These are phyloP conservation scores for Anguilla anguilla DNA, from an alignment of 2,797 vertebrate genomes.

Conservation along the genomic window DNA sequence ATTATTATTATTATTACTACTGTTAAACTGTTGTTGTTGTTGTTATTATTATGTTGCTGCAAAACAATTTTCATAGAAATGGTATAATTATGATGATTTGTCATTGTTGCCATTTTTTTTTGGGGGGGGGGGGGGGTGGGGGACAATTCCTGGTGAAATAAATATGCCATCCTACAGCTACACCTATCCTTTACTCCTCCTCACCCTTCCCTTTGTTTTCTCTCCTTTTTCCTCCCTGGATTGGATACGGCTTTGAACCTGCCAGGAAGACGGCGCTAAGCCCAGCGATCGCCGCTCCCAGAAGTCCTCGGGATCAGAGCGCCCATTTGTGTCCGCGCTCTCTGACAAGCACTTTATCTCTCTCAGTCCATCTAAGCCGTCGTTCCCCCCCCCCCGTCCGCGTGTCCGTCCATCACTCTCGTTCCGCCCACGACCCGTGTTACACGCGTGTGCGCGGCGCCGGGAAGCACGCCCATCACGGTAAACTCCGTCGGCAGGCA, in stretches of 20 bases:
- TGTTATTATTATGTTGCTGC: not conserved
- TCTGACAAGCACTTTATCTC: conserved; percentile 14
- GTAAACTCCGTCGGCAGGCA: not conserved
- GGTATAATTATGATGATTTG: not conserved
- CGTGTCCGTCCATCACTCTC: too few species aligned
- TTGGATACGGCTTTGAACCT: not conserved
- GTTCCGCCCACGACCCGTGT: not conserved
- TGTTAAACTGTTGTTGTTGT: not conserved
- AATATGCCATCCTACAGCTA: not conserved
- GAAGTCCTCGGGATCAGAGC: conserved; percentile 5
- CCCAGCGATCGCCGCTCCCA: not conserved
- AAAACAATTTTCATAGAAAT: not conserved
- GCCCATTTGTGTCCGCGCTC: not conserved
- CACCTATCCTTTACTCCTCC: not conserved
- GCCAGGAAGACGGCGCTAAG: not conserved
- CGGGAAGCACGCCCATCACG: not conserved
- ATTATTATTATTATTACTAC: not conserved
- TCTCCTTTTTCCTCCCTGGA: not conserved
- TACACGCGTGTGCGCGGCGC: not conserved
- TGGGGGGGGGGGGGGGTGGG: too few species aligned
- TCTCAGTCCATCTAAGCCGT: not conserved
- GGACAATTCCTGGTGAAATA: not conserved
- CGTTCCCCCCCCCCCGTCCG: conserved; percentile 4
- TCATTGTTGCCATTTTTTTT: not conserved
- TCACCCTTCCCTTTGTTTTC: not conserved